Evolutionary conservation across 2,113 vertebrate species (phyloP).

Genomic region (Suricata suricatta): DNA sequence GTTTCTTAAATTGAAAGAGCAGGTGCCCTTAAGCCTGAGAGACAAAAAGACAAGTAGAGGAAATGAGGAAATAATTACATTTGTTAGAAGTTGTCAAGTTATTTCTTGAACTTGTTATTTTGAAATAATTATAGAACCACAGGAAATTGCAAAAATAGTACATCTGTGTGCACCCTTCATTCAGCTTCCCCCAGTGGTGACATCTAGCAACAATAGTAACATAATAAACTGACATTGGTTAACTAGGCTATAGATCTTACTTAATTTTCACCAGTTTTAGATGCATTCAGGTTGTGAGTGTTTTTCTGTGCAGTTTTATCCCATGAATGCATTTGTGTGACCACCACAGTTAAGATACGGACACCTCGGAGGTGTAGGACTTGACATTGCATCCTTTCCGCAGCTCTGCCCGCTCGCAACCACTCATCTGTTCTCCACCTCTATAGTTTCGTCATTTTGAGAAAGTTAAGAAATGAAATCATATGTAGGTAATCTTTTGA

Average conservation of each 20-base stretch:
- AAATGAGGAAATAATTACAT: conserved; percentile 46
- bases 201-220: background rate
- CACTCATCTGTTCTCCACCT: background rate
- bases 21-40: background rate
- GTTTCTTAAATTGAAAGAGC: conserved; percentile 16
- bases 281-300: background rate
- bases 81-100: background rate
- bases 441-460: background rate
- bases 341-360: background rate
- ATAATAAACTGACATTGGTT: background rate
- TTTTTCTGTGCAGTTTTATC: background rate
- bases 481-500: background rate
- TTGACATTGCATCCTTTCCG: background rate
- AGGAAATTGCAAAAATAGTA: conserved; percentile 23
- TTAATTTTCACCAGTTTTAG: background rate
- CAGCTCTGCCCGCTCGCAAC: background rate
- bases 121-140: conserved; percentile 45
- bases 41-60: background rate
- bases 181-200: background rate
- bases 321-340: background rate
- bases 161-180: background rate
- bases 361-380: background rate
- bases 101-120: conserved; percentile 32
- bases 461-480: background rate
- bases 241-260: background rate